These are phyloP conservation scores for Sarotherodon lohbergeri DNA, from an alignment of 2,113 vertebrate genomes.

Conservation along the genomic window DNA sequence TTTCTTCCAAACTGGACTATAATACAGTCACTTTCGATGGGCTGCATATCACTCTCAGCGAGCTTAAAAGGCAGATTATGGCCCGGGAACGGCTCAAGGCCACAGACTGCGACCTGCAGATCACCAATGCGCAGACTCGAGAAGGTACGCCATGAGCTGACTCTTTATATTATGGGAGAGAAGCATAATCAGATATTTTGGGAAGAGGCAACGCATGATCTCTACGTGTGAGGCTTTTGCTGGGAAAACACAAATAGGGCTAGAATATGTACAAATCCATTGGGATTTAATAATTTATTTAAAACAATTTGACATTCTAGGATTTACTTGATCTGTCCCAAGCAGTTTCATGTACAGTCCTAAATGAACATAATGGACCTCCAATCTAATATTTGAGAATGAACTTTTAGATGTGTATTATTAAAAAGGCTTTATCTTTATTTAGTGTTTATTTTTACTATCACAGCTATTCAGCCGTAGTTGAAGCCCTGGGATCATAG, in stretches of 20 bases:
- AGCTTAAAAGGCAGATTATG: conserved; percentile 98
- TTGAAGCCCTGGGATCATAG: not conserved
- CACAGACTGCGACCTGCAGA: conserved; percentile 95
- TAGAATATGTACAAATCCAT: not conserved
- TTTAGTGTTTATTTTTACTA: not conserved
- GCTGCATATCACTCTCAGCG: conserved; percentile 92
- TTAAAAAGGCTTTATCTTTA: not conserved
- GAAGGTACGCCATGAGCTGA: conserved; percentile 78
- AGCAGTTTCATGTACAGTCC: too few species aligned
- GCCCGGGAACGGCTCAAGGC: conserved; percentile 94
- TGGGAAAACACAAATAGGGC: not conserved
- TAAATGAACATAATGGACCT: not conserved
- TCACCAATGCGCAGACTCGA: conserved; percentile 97
- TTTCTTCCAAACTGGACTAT: conserved; percentile 97
- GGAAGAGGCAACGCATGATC: not conserved
- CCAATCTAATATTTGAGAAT: not conserved
- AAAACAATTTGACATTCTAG: not conserved
- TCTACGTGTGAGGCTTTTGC: fast-evolving
- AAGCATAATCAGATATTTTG: not conserved
- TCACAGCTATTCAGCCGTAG: not conserved
- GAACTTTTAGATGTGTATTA: not conserved
- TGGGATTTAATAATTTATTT: not conserved
- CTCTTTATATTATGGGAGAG: not conserved
- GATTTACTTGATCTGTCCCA: not conserved
- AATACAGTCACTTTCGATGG: conserved; percentile 98